Evolutionary conservation across 2,888 invertebrate genomes (phyloP), one percentile per base, ranked within the genome.

Genomic region (Scaptomyza flava): DNA sequence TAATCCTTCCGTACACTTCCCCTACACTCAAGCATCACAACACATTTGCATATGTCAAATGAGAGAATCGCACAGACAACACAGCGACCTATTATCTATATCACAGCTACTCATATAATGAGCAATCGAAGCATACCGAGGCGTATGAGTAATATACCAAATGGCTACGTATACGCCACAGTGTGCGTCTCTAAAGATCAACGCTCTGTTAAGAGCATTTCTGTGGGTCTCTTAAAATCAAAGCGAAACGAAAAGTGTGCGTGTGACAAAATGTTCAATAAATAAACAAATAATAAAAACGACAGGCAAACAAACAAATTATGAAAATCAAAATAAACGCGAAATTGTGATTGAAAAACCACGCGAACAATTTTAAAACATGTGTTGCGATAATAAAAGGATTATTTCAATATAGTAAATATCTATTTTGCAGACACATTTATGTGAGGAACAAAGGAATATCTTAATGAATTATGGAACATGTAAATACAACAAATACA

Each of bases 381-480:
- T 27, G 54, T 27, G 23, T 45, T 33, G 23, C 8, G 46, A 30
- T 53, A 52, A 30, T 53, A 7, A 63, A 56, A 43, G 61, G 50
- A 59, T 42, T 53, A 51, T 47, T 60, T 50, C 33, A 51, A 57
- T 65, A 4, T 17, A 17, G 17, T 36, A 14, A 2, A n/a, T 47
- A n/a, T n/a, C 14, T 50, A 45, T 68, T 64, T 71, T 77, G 20
- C 70, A 77, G 74, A 59, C 23, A n/a, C 60, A 67, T 74, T 74
- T 74, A 74, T 72, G 74, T 68, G 48, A 64, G 66, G 56, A n/a
- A 67, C 52, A 72, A 48, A 68, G 61, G 51, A 54, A 52, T 53
- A 67, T 65, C 60, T 75, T 64, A 72, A 83, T 87, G 81, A 87
- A 91, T 84, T 82, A 91, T 91, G 91, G 91, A 91, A 84, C 89